phyloP scores from a whole-genome alignment of 2,113 vertebrate species.

The Cheilinus undulatus region DNA sequence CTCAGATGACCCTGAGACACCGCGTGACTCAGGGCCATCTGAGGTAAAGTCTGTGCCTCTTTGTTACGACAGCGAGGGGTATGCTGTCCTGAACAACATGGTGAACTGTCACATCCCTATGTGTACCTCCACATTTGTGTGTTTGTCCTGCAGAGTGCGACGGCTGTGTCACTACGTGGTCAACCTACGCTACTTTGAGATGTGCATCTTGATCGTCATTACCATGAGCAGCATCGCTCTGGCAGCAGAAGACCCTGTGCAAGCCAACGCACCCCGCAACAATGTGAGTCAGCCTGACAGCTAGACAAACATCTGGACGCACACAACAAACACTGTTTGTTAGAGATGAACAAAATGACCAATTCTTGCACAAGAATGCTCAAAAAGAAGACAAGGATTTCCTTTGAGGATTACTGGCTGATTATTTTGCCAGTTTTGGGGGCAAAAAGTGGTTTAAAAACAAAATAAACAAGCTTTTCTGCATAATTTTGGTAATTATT shows the following conservation, averaged over 20 bases:
- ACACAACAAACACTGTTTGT: conserved; percentile 15
- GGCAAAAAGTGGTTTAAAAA: background rate
- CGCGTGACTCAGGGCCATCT: background rate
- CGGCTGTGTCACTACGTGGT: conserved; percentile 94
- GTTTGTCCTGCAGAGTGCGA: conserved; percentile 85
- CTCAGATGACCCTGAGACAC: background rate
- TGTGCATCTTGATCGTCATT: conserved; percentile 97
- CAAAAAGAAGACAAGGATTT: conserved; percentile 1
- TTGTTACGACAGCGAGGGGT: background rate
- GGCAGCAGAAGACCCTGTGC: conserved; percentile 95
- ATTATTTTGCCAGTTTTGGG: conserved; percentile 2
- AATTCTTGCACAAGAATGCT: conserved; percentile 6
- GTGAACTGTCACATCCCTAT: background rate
- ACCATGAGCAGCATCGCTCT: conserved; percentile 97
- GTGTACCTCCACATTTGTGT: background rate
- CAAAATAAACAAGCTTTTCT: background rate
- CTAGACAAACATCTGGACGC: conserved; percentile 29
- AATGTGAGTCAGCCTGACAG: conserved; percentile 86
- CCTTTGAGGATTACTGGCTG: conserved; percentile 18
- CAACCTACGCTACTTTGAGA: conserved; percentile 95
- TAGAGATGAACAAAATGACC: conserved; percentile 1
- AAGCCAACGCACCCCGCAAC: conserved; percentile 89
- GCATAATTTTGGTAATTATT: background rate
- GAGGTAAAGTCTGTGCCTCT: too few relatives aligned
- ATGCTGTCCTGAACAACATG: conserved; percentile 2